Percentiles rank a stretch among this genome's conserved stretches.
Conservation (phyloP, 2,113 vertebrate genomes). For the Halichoerus grypus region DNA sequence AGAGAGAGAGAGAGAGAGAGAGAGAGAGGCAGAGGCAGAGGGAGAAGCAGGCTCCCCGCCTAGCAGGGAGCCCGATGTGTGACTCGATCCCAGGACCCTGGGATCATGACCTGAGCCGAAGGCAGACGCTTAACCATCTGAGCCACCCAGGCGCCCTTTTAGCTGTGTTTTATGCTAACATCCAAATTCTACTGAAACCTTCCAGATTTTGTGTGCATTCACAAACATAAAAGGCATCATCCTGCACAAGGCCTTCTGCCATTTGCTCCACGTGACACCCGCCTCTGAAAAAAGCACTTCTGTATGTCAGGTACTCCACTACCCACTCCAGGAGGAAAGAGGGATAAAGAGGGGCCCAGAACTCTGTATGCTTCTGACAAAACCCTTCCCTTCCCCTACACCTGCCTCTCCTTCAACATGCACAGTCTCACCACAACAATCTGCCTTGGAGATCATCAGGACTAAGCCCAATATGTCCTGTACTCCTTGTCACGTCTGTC, state of each 20-base stretch:
- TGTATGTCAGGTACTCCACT: fast-evolving
- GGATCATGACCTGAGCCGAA: too few relatives aligned
- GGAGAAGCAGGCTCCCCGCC: too few relatives aligned
- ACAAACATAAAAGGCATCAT: background rate
- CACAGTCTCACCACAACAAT: background rate
- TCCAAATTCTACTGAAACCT: background rate
- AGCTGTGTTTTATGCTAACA: background rate
- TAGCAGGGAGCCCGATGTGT: too few relatives aligned
- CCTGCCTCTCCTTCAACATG: background rate
- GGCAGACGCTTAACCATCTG: too few relatives aligned
- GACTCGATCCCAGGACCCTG: too few relatives aligned
- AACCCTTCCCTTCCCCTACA: background rate
- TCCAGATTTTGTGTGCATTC: background rate
- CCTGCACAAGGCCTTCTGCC: background rate
- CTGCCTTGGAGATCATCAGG: background rate
- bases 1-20: too few relatives aligned
- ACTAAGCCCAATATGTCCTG: background rate
- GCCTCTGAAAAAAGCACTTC: background rate
- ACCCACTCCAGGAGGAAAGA: background rate
- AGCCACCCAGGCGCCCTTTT: background rate
- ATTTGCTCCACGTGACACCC: background rate
- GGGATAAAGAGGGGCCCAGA: background rate
- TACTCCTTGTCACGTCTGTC: background rate
- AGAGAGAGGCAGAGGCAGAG: too few relatives aligned
- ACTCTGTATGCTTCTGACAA: background rate